phyloP scores from a whole-genome alignment of 2,113 vertebrate genomes.

The Protomyctophum bolini region DNA sequence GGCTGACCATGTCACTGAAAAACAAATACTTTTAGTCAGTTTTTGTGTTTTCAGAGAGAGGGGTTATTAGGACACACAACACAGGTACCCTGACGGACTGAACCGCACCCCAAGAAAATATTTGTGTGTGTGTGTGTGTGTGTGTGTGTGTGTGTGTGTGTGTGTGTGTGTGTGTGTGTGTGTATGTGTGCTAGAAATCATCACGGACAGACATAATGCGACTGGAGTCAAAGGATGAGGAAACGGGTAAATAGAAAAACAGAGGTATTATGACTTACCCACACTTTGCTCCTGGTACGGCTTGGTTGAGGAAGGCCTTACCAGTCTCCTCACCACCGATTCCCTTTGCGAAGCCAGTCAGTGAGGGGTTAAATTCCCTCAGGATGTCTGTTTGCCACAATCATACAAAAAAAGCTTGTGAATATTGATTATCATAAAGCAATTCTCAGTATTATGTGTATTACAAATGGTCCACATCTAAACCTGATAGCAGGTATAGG shows the following conservation, averaged over 20 bases:
- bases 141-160: too few relatives aligned
- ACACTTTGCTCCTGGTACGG: constrained; percentile 84
- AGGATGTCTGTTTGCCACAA: constrained; percentile 85
- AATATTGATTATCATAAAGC: not conserved
- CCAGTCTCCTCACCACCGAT: constrained; percentile 45
- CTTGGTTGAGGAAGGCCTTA: constrained; percentile 87
- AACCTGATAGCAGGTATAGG: too few relatives aligned
- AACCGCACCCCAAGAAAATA: too few relatives aligned
- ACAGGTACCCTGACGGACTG: too few relatives aligned
- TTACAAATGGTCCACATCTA: not conserved
- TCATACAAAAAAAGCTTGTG: not conserved
- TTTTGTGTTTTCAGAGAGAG: not conserved
- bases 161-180: too few relatives aligned
- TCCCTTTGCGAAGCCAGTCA: constrained; percentile 84
- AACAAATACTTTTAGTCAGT: constrained; percentile 3
- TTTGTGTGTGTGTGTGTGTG: too few relatives aligned
- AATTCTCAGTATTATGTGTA: not conserved
- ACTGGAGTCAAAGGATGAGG: not conserved
- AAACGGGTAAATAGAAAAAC: not conserved
- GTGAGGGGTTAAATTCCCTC: constrained; percentile 77
- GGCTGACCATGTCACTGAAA: constrained; percentile 81
- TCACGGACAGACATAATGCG: not conserved
- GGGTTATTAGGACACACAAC: too few relatives aligned
- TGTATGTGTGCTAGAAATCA: too few relatives aligned
- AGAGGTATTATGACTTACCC: constrained; percentile 56